Evolutionary conservation across 2,888 invertebrate genomes (phyloP), one percentile per base, ranked within the genome.

Genomic region (Aricia artaxerxes): DNA sequence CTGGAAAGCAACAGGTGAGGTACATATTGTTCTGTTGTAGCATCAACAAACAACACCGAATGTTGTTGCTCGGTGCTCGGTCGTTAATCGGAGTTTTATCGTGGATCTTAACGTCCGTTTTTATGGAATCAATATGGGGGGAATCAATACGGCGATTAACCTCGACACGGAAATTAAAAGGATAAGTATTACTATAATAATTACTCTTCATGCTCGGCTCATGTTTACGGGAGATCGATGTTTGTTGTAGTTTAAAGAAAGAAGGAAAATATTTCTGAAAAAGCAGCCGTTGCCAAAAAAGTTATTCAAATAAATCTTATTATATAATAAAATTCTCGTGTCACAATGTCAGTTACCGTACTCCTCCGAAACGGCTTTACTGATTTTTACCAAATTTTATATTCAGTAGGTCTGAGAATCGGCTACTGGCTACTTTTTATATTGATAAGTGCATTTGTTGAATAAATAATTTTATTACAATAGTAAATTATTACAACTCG

Each of bases 41-140:
- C 24, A 13, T 69, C 69, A 69, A 69, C 69, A 69, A 69, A 69
- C 69, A 38, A 35, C 13, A 16, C 13, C 11, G 38, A 69, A 5
- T 69, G 5, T 35, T 38, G 69, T 64, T 31, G 31, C 11, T 64
- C 31, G 64, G 11, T 31, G 31, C 11, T 64, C 31, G 64, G 11
- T 64, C 31, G 64, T 9, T 38, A 38, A 11, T 13, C 13, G 16
- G 0, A 9, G 35, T 69, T 69, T 69, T 69, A 69, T 69, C 69
- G 13, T 24, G 35, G 69, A 69, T 69, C 69, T 69, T 69, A 35
- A 35, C 69, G 69, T 69, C 35, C 35, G 35, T 69, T 69, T 69
- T 69, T 35, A 69, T 69, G 69, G 69, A 69, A 69, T 69, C 69
- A 69, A 69, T 69, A 69, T 69, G 69, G 69, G 35, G 16, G 35